Evolutionary conservation across 2,113 vertebrate species (phyloP).

Genomic region (Myocastor coypus): DNA sequence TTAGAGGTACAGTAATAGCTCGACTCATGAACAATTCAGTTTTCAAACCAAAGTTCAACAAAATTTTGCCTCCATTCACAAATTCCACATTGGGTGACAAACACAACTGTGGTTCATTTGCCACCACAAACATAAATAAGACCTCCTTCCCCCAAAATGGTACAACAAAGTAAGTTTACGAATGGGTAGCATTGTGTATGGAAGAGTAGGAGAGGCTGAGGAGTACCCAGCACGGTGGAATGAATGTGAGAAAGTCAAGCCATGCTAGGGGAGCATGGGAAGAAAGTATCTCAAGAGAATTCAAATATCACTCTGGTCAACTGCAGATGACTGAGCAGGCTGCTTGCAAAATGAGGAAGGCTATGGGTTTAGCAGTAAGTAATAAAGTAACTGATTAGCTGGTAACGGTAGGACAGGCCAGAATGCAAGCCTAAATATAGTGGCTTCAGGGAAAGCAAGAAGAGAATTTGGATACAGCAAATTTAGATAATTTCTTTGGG

Average conservation of each 20-base stretch:
- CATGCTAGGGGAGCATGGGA: neutral
- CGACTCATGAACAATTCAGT: neutral
- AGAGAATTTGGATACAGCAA: neutral
- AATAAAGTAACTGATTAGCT: too few relatives aligned
- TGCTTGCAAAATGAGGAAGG: neutral
- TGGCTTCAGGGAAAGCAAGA: neutral
- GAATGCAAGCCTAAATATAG: neutral
- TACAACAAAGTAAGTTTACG: neutral
- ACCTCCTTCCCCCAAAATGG: neutral
- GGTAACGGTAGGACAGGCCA: neutral
- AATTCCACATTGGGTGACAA: neutral
- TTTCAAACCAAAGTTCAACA: neutral
- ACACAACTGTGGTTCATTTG: neutral
- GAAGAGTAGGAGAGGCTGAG: neutral
- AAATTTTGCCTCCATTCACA: neutral
- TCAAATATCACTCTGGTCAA: neutral
- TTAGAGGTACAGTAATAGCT: neutral
- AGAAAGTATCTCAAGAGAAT: neutral
- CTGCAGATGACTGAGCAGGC: too few relatives aligned
- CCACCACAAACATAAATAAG: neutral
- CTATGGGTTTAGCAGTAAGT: too few relatives aligned
- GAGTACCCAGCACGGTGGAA: neutral
- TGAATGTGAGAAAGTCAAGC: neutral
- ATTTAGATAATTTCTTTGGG: neutral
- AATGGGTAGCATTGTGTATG: neutral